Base-by-base conservation (phyloP, 2,797 vertebrate genomes). In the Amblyopsis hoosieri region DNA sequence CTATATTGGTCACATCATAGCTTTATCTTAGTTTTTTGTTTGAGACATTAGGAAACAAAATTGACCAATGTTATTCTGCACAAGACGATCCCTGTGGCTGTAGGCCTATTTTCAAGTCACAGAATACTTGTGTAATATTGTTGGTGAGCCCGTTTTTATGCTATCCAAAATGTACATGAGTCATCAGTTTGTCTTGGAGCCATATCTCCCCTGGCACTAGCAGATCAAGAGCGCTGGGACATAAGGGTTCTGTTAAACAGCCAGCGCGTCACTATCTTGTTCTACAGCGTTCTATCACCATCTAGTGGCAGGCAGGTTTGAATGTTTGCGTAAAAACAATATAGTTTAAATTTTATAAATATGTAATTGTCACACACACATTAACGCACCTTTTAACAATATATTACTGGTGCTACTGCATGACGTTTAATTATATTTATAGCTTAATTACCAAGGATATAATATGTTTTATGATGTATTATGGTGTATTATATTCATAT, bases 181-280 rank as follows among this genome's bases (percentile, higher is more conserved):
- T 85, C 82, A 86, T 89, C 78, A 62, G 75, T 86, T 79, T 87
- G 74, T 81, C 82, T 81, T 83, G 72, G 9, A 70, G 74, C n/a
- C 72, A 61, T 77, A 60, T 72, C 62, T 72, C 73, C 80, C 65
- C 60, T 2, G 51, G 75, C 80, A 78, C 82, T 47, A 15, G 72
- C 62, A 79, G 78, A 88, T 89, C 87, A 88, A 79, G 80, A 89
- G 80, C 73, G 4, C 17, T 60, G 84, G 82, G 83, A 77, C 69
- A 84, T 29, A 6, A 79, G 81, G 82, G 75, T 67, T 57, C 51
- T 54, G 74, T 81, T 62, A 66, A 66, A 67, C 64, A 64, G 64
- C 66, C 74, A 52, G 42, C 57, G 62, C 31, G 6, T 48, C 45
- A 11, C 45, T 14, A 29, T 42, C 37, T 42, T 53, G 53, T 70